These are phyloP conservation scores for Heteronetta atricapilla DNA, from an alignment of 2,113 vertebrate species.

Conservation along the genomic window DNA sequence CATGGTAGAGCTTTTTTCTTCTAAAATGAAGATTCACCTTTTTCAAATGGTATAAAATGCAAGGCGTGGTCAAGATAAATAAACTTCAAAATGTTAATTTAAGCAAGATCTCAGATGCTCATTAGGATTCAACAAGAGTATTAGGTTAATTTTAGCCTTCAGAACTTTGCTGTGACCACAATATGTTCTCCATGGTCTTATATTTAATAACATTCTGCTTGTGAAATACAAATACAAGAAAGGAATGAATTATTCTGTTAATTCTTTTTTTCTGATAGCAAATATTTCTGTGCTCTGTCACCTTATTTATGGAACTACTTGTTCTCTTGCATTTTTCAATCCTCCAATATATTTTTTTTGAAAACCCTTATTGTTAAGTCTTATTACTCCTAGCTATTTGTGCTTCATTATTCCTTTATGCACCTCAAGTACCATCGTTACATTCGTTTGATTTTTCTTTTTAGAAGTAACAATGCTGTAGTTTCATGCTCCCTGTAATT, in stretches of 20 bases:
- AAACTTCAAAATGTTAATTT: not conserved
- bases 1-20: not conserved
- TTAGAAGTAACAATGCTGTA: constrained; percentile 57
- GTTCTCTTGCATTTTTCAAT: constrained; percentile 40
- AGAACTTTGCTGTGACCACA: not conserved
- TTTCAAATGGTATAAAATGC: not conserved
- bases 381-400: constrained; percentile 54
- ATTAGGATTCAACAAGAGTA: not conserved
- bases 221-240: not conserved
- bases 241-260: not conserved
- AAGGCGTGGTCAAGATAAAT: not conserved
- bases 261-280: not conserved
- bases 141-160: not conserved
- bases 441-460: constrained; percentile 64
- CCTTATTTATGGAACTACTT: constrained; percentile 53
- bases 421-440: constrained; percentile 33
- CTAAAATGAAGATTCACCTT: not conserved
- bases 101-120: not conserved
- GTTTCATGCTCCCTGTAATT: constrained; percentile 61
- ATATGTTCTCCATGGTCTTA: not conserved
- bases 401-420: constrained; percentile 55
- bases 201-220: not conserved
- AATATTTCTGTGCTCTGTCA: constrained; percentile 43
- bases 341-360: not conserved
- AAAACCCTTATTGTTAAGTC: constrained; percentile 39